Percentiles rank a stretch among this genome's conserved stretches.
phyloP scores from a whole-genome alignment of 2,113 vertebrate genomes.

The Apeltes quadracus region DNA sequence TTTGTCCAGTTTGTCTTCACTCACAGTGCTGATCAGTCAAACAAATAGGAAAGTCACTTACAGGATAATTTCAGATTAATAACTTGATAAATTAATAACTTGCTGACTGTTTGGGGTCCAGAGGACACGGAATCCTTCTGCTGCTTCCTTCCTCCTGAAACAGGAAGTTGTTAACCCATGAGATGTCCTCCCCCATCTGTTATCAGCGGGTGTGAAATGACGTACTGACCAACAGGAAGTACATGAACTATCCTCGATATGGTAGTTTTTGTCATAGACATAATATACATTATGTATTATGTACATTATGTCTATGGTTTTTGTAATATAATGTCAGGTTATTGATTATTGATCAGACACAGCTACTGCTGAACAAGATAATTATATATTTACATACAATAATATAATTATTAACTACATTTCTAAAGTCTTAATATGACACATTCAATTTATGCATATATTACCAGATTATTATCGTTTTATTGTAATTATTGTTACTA shows the following conservation, averaged over 20 bases:
- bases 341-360: background rate
- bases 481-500: no score
- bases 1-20: conserved; percentile 89
- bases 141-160: conserved; percentile 79
- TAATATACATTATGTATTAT: no score
- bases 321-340: background rate
- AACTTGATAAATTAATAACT: background rate
- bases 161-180: background rate
- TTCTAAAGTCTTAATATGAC: no score
- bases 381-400: no score
- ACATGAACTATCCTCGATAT: background rate
- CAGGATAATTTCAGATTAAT: background rate
- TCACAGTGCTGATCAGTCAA: conserved; percentile 84
- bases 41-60: background rate
- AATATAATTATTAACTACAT: no score
- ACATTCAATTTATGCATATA: no score
- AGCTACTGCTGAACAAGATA: no score
- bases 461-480: no score
- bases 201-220: no score
- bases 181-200: no score
- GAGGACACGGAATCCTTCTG: conserved; percentile 89
- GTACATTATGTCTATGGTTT: no score
- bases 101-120: conserved; percentile 91
- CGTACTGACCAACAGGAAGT: background rate
- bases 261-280: background rate